phyloP scores from a whole-genome alignment of 1,140 invertebrate species.

The Pachypeltis micranthus region DNA sequence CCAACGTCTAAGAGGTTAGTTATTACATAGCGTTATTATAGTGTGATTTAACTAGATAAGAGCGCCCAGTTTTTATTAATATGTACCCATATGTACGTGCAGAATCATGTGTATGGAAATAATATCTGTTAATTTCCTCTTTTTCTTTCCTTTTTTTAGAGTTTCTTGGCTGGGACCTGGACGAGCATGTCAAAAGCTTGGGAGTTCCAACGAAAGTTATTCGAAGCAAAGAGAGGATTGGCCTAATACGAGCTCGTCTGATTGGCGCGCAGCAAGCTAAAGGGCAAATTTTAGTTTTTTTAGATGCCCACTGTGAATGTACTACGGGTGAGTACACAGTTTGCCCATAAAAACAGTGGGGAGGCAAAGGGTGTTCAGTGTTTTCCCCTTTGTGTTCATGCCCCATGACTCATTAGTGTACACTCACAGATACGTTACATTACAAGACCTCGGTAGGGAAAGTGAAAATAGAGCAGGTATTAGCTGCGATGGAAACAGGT shows the following conservation, averaged over 20 bases:
- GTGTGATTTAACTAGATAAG: too few species aligned
- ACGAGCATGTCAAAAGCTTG: conserved; percentile 60
- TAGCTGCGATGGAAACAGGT: too few species aligned
- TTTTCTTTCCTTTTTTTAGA: conserved; percentile 34
- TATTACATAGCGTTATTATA: too few species aligned
- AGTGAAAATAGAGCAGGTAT: neutral
- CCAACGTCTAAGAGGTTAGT: too few species aligned
- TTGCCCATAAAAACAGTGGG: too few species aligned
- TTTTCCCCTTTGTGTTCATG: neutral
- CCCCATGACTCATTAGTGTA: neutral
- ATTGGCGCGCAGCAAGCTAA: conserved; percentile 65
- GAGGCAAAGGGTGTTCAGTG: too few species aligned
- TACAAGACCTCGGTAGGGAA: neutral
- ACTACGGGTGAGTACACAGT: conserved; percentile 55
- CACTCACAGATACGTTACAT: neutral
- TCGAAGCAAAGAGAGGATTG: conserved; percentile 56
- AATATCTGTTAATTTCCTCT: too few species aligned
- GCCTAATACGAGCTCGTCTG: conserved; percentile 75
- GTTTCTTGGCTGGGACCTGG: conserved; percentile 63
- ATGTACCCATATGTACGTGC: too few species aligned
- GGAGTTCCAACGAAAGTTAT: conserved; percentile 53
- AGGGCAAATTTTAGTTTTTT: conserved; percentile 73
- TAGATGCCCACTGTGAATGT: conserved; percentile 91
- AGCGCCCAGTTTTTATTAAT: too few species aligned
- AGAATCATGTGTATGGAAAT: conserved; percentile 8